These are phyloP conservation scores for Tethea ocularis DNA, from an alignment of 2,888 invertebrate genomes.

Conservation along the genomic window DNA sequence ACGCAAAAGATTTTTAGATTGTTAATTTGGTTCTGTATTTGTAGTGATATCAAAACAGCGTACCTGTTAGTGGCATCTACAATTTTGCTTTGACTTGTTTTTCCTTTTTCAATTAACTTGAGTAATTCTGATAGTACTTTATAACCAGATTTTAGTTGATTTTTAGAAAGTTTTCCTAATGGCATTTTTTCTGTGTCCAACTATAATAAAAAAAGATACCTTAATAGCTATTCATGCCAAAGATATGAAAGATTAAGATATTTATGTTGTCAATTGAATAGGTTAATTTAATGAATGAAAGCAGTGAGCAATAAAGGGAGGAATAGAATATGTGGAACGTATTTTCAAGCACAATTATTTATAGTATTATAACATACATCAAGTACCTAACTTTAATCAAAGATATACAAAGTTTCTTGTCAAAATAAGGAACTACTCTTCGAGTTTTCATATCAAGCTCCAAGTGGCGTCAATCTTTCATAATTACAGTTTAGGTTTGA, in stretches of 20 bases:
- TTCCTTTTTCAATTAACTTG: constrained; percentile 79
- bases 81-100: constrained; percentile 78
- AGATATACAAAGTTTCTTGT: too few species aligned
- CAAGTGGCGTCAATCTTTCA: too few species aligned
- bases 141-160: constrained; percentile 94
- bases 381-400: too few species aligned
- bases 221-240: neutral
- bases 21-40: neutral
- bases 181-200: constrained; percentile 99
- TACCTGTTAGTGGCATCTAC: constrained; percentile 93
- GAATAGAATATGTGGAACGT: too few species aligned
- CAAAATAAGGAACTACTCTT: too few species aligned
- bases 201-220: constrained; percentile 45
- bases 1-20: neutral
- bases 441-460: too few species aligned
- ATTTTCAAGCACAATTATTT: too few species aligned
- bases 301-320: too few species aligned
- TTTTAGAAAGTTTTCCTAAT: constrained; percentile 96
- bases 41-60: neutral
- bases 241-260: too few species aligned
- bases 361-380: too few species aligned
- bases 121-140: constrained; percentile 89
- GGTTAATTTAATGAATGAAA: too few species aligned
- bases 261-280: too few species aligned
- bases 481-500: neutral